Evolutionary conservation across 2,888 invertebrate genomes (phyloP), one percentile per base, ranked within the genome.

Genomic region (Gnatocerus cornutus): DNA sequence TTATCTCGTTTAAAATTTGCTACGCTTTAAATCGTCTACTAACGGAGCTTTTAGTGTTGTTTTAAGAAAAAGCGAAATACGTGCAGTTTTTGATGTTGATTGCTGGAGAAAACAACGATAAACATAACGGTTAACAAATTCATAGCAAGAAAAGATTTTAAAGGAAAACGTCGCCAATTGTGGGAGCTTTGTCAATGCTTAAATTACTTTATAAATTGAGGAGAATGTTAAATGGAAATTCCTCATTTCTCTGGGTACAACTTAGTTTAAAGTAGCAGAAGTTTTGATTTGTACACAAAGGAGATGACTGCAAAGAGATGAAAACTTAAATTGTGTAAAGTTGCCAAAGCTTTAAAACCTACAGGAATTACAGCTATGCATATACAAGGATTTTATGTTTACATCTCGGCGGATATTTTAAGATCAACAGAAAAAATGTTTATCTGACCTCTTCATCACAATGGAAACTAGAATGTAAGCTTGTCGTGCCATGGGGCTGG

Each of bases 211-310:
- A 33, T 29, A 33, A 33, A 4, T 33, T 33, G 1, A 2, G n/a
- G n/a, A 33, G 33, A 33, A 33, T n/a, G 7, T 33, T 9, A 33
- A 33, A 33, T 33, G 33, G 33, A 33, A 33, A 33, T 33, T 33
- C 33, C 33, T 33, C 6, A 9, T 33, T 33, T 33, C 33, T 33
- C n/a, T 33, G 33, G 7, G 33, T 33, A 33, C 9, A 33, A 33
- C 1, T 7, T 33, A 33, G 33, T 33, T 33, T 33, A 33, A 33
- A 33, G 33, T 33, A 33, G n/a, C 33, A 33, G 6, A 33, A 33
- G 33, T 33, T 33, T 33, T 33, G 33, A 7, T 33, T 33, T 33
- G 33, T 33, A n/a, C 6, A 33, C 33, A 33, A 33, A 21, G 21
- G 21, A 21, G 4, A 4, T 1, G 21, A 21, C 21, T 21, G 4